Base-by-base conservation (phyloP, 2,113 vertebrate genomes). In the Variabilichromis moorii region DNA sequence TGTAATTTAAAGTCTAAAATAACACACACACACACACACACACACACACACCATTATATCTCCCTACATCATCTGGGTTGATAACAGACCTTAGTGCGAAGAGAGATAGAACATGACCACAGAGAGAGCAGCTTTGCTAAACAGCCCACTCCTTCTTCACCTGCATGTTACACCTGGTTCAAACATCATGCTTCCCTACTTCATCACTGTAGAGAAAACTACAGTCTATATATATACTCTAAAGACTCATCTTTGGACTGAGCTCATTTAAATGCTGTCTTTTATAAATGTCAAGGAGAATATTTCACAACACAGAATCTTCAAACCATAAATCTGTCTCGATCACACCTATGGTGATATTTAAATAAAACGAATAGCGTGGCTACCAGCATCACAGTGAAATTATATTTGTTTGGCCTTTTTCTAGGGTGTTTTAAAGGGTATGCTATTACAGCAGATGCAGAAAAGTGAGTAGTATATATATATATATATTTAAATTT, bases 261-360 rank as follows among this genome's bases (percentile, higher is more conserved):
- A 88, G 78, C 84, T 86, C 87, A 86, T 92, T 93, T 93, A 94
- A 94, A 90, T 91, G 90, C 93, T 92, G 91, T 90, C 82, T 35
- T 94, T 95, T 93, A 94, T 94, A 95, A 95, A 95, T 95, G 94
- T 95, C 95, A 94, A 63, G 84, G 86, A 80, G 79, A 92, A 92
- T 95, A 94, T 95, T 94, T 83, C 84, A 66, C 81, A 83, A 88
- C 89, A 89, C 66, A 79, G 85, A 91, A 86, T 93, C 86, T 93
- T 92, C 81, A 84, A 90, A 92, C 78, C 80, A 90, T 95, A 95
- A 93, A 95, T 94, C 89, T 90, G 80, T 68, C 57, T 83, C n/a
- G 21, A 90, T 93, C 93, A 91, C 92, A 93, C 89, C 91, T 92
- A 83, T 87, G 88, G 92, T 94, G 94, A 84, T 94, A 94, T 95